A percentile compares a stretch with the other conserved stretches of the same genome.
Evolutionary conservation across 1,140 invertebrate genomes (phyloP).

Genomic region (Drosophila lini): DNA sequence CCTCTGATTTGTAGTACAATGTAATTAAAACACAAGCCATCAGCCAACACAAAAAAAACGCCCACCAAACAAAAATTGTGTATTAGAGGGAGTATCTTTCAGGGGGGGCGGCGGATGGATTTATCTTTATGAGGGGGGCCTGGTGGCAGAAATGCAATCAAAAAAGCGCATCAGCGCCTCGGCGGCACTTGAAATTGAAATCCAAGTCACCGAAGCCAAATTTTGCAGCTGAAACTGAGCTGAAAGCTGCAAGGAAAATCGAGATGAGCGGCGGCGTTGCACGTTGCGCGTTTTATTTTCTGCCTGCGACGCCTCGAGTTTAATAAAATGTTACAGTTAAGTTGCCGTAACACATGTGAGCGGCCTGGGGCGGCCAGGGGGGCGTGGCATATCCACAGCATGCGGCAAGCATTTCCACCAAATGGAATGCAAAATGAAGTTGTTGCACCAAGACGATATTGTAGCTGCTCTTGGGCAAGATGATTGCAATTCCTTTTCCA

Average conservation of each 20-base stretch:
- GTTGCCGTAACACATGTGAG: constrained; percentile 60
- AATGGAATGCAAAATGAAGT: constrained; percentile 66
- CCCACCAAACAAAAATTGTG: constrained; percentile 29
- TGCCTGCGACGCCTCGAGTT: constrained; percentile 61
- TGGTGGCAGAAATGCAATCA: constrained; percentile 60
- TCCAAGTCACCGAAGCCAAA: constrained; percentile 23
- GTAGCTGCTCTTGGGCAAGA: constrained; percentile 43
- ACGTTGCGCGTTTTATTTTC: constrained; percentile 45
- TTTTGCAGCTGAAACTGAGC: constrained; percentile 23
- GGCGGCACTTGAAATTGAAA: constrained; percentile 49
- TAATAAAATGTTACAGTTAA: constrained; percentile 81
- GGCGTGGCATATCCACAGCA: constrained; percentile 24
- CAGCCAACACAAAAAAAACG: constrained; percentile 31
- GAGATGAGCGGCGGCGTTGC: constrained; percentile 43
- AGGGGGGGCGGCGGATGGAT: not conserved
- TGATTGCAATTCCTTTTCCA: constrained; percentile 78
- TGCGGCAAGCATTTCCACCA: constrained; percentile 49
- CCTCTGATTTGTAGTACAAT: not conserved
- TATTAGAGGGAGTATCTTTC: constrained; percentile 15
- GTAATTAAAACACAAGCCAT: constrained; percentile 52
- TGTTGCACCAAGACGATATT: constrained; percentile 24
- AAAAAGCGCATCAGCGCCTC: constrained; percentile 35
- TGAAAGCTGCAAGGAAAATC: constrained; percentile 25
- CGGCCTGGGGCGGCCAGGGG: not conserved
- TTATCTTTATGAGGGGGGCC: not conserved